Conservation (phyloP, 2,113 vertebrate species). For the Chiloscyllium plagiosum region DNA sequence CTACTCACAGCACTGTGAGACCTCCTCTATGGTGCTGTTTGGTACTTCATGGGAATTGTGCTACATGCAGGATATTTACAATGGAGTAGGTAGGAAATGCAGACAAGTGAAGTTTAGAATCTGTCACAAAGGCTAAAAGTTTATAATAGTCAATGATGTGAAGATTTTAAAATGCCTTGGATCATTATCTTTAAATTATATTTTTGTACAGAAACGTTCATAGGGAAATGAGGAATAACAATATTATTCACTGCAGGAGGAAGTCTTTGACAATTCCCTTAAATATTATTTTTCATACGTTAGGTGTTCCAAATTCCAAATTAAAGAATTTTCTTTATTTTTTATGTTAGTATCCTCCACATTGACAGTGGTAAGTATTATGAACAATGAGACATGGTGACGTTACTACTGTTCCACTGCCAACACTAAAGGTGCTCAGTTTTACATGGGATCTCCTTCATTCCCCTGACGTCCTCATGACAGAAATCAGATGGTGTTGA, state of each 20-base stretch:
- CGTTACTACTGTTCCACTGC: too few species aligned
- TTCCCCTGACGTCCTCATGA: not conserved
- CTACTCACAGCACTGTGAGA: too few species aligned
- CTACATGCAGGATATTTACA: not conserved
- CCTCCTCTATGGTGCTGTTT: too few species aligned
- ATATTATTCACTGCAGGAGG: not conserved
- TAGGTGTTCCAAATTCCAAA: not conserved
- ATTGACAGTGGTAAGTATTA: not conserved
- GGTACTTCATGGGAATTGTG: not conserved
- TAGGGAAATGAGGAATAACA: not conserved
- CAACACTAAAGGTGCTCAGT: not conserved
- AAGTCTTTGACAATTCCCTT: not conserved
- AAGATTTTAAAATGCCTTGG: not conserved
- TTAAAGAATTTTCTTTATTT: not conserved
- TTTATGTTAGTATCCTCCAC: not conserved
- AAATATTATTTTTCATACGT: not conserved
- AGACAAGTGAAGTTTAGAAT: not conserved
- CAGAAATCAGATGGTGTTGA: not conserved
- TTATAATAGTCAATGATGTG: not conserved
- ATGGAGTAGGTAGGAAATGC: not conserved
- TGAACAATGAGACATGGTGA: not conserved
- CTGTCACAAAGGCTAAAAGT: not conserved
- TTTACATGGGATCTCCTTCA: not conserved
- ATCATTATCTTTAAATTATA: not conserved
- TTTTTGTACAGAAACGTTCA: not conserved